These are phyloP conservation scores for Drosophila heteroneura DNA, from an alignment of 2,888 invertebrate species.

Conservation along the genomic window DNA sequence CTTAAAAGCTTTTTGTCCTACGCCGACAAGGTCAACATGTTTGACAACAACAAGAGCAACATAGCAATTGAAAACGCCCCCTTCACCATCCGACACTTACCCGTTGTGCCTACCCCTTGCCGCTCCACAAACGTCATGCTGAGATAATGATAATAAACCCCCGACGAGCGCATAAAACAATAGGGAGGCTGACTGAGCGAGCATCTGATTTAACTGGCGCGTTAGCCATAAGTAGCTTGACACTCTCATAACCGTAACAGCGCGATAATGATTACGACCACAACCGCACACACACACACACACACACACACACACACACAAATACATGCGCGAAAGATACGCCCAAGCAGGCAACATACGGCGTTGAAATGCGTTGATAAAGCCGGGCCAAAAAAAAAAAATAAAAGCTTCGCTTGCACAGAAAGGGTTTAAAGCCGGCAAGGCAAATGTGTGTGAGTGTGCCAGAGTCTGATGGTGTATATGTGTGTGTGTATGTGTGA, in stretches of 20 bases:
- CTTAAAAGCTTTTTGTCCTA: slow-evolving; percentile 66
- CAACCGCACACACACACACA: slow-evolving; percentile 42
- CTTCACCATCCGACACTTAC: not conserved
- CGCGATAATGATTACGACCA: slow-evolving; percentile 82
- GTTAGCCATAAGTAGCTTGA: slow-evolving; percentile 81
- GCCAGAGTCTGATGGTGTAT: slow-evolving; percentile 21
- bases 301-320: slow-evolving; percentile 22
- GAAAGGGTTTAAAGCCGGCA: slow-evolving; percentile 75
- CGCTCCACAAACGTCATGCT: slow-evolving; percentile 2
- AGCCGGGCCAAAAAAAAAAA: slow-evolving; percentile 44
- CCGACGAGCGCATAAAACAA: slow-evolving; percentile 70
- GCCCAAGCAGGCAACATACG: slow-evolving; percentile 66
- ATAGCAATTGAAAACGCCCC: slow-evolving; percentile 35
- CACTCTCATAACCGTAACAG: slow-evolving; percentile 83
- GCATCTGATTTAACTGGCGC: slow-evolving; percentile 77
- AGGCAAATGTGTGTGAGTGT: slow-evolving; percentile 38
- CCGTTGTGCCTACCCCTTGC: not conserved
- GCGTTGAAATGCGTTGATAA: slow-evolving; percentile 71
- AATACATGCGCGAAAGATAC: slow-evolving; percentile 20
- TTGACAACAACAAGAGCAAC: slow-evolving; percentile 36
- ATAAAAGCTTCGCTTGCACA: slow-evolving; percentile 69
- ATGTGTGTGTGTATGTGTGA: slow-evolving; percentile 30
- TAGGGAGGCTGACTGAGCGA: slow-evolving; percentile 66
- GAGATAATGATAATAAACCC: slow-evolving; percentile 74
- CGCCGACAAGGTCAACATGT: slow-evolving; percentile 50